Evolutionary conservation across 2,797 vertebrate genomes (phyloP), one percentile per base, ranked within the genome.

Genomic region (Diceros bicornis): DNA sequence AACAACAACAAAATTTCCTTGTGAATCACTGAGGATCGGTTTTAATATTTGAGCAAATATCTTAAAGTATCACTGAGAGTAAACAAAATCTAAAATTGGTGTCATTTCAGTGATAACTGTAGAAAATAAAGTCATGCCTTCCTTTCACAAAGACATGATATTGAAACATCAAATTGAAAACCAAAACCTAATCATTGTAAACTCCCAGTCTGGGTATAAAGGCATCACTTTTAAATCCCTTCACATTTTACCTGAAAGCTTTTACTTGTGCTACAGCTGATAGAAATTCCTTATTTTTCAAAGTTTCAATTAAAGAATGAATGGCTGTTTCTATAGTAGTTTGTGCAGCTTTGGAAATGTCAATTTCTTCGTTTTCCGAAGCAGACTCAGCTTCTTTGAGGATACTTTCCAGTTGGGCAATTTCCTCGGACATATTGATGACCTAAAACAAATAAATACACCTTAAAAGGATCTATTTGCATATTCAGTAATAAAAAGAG

Each of bases 341-440:
- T 95, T 99, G 99, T 41, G 99, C 99, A n/a, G 99, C 98, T 97
- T 99, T 99, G 57, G 99, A 98, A 97, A 99, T 99, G 52, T 99
- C 99, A 82, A 98, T 98, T 62, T 99, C 99, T 98, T 99, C 99
- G 0, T 97, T 98, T 82, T 99, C 99, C 8, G 98, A 99, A 7
- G 98, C 99, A 1, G 98, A 98, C 97, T 99, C 99, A 0, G 99
- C 99, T 98, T 99, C 99, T 93, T 99, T 99, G 98, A 99, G 98
- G 97, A 99, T 99, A 97, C 98, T 99, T 98, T 99, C 99, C 88
- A 99, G 98, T 78, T 99, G 98, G 64, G 99, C 99, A 85, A 99
- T 99, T 92, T 99, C 99, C 69, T 99, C 99, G 4, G 99, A 99
- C 99, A 99, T 99, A 98, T 99, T 99, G 98, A 99, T 99, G 91